Conservation (phyloP, 2,113 vertebrate genomes). For the Bufo gargarizans region DNA sequence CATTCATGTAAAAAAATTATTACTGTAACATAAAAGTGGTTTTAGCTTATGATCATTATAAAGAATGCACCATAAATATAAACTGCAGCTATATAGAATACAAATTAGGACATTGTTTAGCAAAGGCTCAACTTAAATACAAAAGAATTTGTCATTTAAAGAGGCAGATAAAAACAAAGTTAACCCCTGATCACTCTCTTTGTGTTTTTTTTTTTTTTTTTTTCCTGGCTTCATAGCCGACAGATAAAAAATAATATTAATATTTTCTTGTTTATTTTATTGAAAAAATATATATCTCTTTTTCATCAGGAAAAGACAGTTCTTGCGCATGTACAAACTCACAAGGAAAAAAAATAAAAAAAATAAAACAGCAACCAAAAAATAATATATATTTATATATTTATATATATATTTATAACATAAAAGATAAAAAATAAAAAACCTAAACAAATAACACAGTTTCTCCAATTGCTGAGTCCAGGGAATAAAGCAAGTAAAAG, state of each 20-base stretch:
- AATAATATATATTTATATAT: conserved; percentile 53
- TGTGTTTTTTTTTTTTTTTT: conserved; percentile 12
- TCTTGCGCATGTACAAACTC: conserved; percentile 57
- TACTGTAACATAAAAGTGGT: conserved; percentile 51
- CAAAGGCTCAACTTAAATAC: conserved; percentile 44
- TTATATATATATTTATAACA: conserved; percentile 55
- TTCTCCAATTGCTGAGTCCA: conserved; percentile 47
- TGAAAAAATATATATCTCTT: conserved; percentile 58
- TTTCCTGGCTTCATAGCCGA: conserved; percentile 41
- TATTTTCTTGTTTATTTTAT: conserved; percentile 59
- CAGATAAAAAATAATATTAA: conserved; percentile 58
- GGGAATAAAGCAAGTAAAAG: conserved; percentile 53
- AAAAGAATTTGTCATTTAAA: conserved; percentile 47
- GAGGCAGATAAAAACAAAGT: conserved; percentile 52
- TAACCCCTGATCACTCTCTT: conserved; percentile 24
- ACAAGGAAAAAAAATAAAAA: conserved; percentile 49
- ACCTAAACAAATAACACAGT: conserved; percentile 47
- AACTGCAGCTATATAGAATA: conserved; percentile 48
- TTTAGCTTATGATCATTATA: conserved; percentile 56
- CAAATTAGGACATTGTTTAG: conserved; percentile 39
- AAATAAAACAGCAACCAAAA: conserved; percentile 52
- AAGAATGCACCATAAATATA: conserved; percentile 52
- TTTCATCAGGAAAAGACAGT: conserved; percentile 57
- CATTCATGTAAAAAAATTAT: conserved; percentile 39
- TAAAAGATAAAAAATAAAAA: conserved; percentile 42